phyloP scores from a whole-genome alignment of 23 tunicate genomes.

The Styela clava region DNA sequence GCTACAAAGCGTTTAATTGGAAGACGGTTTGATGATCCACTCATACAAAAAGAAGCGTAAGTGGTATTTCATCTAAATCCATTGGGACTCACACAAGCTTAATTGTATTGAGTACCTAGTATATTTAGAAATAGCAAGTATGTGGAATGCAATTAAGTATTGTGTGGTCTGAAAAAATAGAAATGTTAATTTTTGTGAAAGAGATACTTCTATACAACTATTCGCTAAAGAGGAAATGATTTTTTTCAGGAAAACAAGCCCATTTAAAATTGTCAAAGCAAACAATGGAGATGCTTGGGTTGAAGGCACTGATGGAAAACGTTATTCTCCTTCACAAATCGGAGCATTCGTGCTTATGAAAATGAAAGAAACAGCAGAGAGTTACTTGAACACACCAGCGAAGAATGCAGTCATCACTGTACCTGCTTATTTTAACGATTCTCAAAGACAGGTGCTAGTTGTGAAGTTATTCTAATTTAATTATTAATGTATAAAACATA shows the following conservation, averaged over 20 bases:
- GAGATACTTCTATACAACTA: too few species aligned
- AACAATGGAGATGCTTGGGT: constrained; percentile 98
- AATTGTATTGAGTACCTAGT: too few species aligned
- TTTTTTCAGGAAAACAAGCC: constrained; percentile 43
- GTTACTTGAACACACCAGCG: constrained; percentile 68
- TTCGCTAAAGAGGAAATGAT: too few species aligned
- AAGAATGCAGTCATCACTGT: constrained; percentile 97
- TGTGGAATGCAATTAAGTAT: too few species aligned
- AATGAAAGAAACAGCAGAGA: constrained; percentile 98
- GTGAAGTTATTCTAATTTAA: not conserved
- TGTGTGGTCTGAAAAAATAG: too few species aligned
- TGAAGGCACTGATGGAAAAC: constrained; percentile 94
- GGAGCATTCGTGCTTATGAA: constrained; percentile 92
- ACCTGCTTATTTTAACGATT: constrained; percentile 97
- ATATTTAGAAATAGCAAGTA: too few species aligned
- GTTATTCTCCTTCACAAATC: constrained; percentile 93
- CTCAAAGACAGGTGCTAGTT: constrained; percentile 81
- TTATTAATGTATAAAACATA: not conserved
- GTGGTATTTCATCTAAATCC: not conserved
- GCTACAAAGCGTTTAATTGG: constrained; percentile 97
- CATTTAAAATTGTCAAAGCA: constrained; percentile 95
- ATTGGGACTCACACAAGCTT: too few species aligned
- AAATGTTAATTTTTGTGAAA: too few species aligned
- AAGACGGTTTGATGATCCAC: constrained; percentile 82
- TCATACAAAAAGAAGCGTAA: constrained; percentile 83